Percentiles rank a stretch among this genome's conserved stretches.
Conservation (phyloP, 2,888 invertebrate genomes). For the Philonicus albiceps region DNA sequence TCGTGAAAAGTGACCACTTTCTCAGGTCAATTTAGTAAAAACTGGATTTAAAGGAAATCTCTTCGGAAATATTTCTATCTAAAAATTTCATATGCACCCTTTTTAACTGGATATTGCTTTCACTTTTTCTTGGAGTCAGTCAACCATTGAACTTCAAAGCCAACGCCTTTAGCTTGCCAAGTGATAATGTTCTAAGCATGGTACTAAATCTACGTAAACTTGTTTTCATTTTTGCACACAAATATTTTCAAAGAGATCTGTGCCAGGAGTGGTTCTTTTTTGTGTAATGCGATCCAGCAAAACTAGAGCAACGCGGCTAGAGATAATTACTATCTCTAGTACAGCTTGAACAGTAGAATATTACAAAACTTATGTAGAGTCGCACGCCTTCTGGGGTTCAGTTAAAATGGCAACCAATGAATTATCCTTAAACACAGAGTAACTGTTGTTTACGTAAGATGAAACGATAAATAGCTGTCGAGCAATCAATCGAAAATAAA, state of each 20-base stretch:
- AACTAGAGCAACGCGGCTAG: background rate
- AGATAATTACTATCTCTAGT: background rate
- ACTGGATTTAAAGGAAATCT: background rate
- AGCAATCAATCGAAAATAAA: background rate
- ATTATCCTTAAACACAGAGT: background rate
- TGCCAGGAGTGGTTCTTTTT: background rate
- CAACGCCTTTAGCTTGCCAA: background rate
- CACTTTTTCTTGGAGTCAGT: constrained; percentile 22
- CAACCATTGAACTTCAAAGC: constrained; percentile 8
- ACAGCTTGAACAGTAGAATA: background rate
- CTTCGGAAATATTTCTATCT: background rate
- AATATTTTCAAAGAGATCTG: background rate
- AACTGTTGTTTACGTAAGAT: background rate
- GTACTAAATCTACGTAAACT: background rate
- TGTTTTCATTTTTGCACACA: background rate
- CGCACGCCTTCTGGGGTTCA: background rate
- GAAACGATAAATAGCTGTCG: background rate
- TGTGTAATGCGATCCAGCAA: background rate
- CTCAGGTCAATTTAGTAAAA: background rate
- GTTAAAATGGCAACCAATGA: background rate
- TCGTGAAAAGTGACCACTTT: background rate
- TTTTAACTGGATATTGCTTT: background rate
- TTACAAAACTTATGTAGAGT: background rate
- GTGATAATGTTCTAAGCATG: background rate
- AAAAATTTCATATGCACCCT: background rate